These are phyloP conservation scores for Epizoanthus stellaris DNA, from an alignment of 92 coral and sea anemone species.

Conservation along the genomic window DNA sequence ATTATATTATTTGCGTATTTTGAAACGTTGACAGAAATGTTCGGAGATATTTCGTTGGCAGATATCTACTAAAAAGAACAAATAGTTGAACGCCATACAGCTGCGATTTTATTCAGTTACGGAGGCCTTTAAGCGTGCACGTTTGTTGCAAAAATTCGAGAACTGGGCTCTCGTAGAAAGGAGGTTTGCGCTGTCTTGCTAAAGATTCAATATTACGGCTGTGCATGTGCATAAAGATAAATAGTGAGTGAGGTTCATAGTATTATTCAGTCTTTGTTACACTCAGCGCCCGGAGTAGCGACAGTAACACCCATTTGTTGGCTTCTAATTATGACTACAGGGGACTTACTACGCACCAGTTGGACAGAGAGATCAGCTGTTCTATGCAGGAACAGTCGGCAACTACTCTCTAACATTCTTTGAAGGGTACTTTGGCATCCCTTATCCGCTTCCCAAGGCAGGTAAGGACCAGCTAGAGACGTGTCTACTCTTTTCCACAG, in stretches of 20 bases:
- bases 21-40: no score
- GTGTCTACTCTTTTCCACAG: no score
- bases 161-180: no score
- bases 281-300: neutral
- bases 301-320: neutral
- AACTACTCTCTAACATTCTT: slow-evolving; percentile 69
- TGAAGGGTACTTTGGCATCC: slow-evolving; percentile 79
- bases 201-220: no score
- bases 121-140: no score
- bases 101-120: no score
- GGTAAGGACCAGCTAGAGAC: slow-evolving; percentile 53
- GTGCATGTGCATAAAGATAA: neutral
- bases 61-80: no score
- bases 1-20: no score
- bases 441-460: slow-evolving; percentile 87
- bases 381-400: slow-evolving; percentile 72
- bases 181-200: no score
- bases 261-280: neutral
- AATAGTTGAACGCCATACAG: no score
- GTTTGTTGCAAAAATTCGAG: no score
- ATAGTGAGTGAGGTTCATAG: neutral
- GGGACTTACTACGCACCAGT: slow-evolving; percentile 91
- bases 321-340: slow-evolving; percentile 41
- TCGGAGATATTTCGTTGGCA: no score
- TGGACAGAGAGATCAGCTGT: slow-evolving; percentile 81